Percentiles rank a stretch among this genome's conserved stretches.
These are phyloP conservation scores for Chrysoperla carnea DNA, from an alignment of 1,140 invertebrate genomes.

Conservation along the genomic window DNA sequence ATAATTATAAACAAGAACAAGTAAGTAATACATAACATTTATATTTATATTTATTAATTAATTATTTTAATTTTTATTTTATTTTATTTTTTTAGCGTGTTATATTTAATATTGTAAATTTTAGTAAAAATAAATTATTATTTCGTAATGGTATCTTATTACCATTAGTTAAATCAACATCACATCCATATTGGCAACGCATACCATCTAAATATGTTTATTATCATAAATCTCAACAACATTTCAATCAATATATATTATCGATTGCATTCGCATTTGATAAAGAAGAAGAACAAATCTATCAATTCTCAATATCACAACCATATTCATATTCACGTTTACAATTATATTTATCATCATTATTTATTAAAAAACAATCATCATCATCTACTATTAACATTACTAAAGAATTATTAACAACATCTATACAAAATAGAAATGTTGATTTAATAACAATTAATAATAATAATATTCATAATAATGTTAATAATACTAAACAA, in stretches of 20 bases:
- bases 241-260: conserved; percentile 82
- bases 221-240: conserved; percentile 80
- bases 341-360: conserved; percentile 62
- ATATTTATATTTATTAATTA: neutral
- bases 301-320: conserved; percentile 82
- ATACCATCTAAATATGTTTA: conserved; percentile 76
- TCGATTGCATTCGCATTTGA: conserved; percentile 92
- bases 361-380: conserved; percentile 16
- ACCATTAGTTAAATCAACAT: conserved; percentile 82
- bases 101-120: conserved; percentile 94
- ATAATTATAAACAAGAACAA: conserved; percentile 87
- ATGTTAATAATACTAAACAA: conserved; percentile 29
- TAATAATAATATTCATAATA: conserved; percentile 25
- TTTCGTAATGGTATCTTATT: conserved; percentile 76
- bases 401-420: too few species aligned
- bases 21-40: conserved; percentile 22
- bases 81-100: conserved; percentile 51
- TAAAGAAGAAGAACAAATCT: conserved; percentile 77
- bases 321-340: conserved; percentile 88
- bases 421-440: conserved; percentile 58
- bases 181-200: conserved; percentile 60
- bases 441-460: conserved; percentile 78
- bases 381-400: too few species aligned
- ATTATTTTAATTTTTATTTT: conserved; percentile 1
- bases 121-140: conserved; percentile 79